Percentiles rank a stretch among this genome's conserved stretches.
phyloP scores from a whole-genome alignment of 1,140 invertebrate species.

The Pissodes strobi region DNA sequence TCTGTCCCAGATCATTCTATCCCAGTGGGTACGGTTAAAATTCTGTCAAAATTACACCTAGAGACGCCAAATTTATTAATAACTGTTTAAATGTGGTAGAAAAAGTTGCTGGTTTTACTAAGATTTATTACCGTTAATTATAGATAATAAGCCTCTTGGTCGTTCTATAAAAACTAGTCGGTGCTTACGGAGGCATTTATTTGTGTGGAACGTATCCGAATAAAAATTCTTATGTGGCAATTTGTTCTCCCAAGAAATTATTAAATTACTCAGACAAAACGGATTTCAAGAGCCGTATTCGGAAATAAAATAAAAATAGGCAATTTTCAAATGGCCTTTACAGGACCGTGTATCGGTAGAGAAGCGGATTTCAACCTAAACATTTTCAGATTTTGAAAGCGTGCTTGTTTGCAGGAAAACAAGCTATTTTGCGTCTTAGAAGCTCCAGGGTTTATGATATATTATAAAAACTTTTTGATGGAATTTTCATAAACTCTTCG shows the following conservation, averaged over 20 bases:
- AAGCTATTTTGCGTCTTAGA: too few species aligned
- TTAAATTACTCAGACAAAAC: constrained; percentile 1
- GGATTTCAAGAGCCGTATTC: not conserved
- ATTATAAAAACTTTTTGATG: too few species aligned
- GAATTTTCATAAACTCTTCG: too few species aligned
- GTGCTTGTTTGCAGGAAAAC: too few species aligned
- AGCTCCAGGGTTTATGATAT: too few species aligned
- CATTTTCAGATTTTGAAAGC: too few species aligned
- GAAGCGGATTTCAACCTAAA: too few species aligned
- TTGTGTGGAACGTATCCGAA: constrained; percentile 11
- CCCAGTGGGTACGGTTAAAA: too few species aligned
- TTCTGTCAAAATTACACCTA: too few species aligned
- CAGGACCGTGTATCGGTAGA: too few species aligned
- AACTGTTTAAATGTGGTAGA: not conserved
- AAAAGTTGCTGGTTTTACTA: constrained; percentile 15
- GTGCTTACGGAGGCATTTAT: constrained; percentile 4
- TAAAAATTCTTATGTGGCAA: constrained; percentile 3
- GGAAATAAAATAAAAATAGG: not conserved
- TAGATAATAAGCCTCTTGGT: constrained; percentile 11
- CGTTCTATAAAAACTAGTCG: constrained; percentile 11
- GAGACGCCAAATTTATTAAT: too few species aligned
- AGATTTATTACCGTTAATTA: constrained; percentile 24
- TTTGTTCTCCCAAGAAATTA: not conserved
- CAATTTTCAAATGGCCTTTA: not conserved
- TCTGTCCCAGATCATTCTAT: too few species aligned